These are phyloP conservation scores for Hylia prasina DNA, from an alignment of 2,113 vertebrate species.

Conservation along the genomic window DNA sequence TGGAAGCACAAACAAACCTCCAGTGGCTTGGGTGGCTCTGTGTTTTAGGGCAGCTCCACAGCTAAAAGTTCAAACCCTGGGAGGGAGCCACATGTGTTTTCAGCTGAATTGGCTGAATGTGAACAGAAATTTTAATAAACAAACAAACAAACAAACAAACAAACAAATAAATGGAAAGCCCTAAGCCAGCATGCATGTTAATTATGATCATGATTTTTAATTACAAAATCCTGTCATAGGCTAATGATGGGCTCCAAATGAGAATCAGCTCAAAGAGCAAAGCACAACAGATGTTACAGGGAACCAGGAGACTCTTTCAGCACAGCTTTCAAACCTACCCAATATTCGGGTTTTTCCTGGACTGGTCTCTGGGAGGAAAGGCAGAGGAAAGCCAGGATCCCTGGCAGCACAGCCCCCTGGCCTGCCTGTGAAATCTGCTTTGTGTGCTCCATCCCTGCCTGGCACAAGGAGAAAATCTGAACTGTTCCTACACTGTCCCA, in stretches of 20 bases:
- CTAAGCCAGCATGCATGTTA: not conserved
- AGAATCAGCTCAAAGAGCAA: not conserved
- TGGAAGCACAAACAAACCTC: not conserved
- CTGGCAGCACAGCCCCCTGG: not conserved
- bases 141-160: not conserved
- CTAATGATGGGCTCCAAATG: not conserved
- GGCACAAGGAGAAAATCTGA: not conserved
- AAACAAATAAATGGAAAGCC: not conserved
- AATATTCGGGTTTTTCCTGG: not conserved
- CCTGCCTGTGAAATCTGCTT: not conserved
- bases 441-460: not conserved
- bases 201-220: not conserved
- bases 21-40: not conserved
- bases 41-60: not conserved
- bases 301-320: not conserved
- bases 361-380: not conserved
- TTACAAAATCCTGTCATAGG: not conserved
- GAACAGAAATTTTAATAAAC: not conserved
- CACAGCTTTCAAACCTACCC: not conserved
- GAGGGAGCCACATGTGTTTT: not conserved
- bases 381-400: not conserved
- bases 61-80: not conserved
- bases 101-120: not conserved
- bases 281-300: accelerated
- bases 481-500: not conserved